These are phyloP conservation scores for Alexandromys fortis DNA, from an alignment of 2,113 vertebrate species.

Conservation along the genomic window DNA sequence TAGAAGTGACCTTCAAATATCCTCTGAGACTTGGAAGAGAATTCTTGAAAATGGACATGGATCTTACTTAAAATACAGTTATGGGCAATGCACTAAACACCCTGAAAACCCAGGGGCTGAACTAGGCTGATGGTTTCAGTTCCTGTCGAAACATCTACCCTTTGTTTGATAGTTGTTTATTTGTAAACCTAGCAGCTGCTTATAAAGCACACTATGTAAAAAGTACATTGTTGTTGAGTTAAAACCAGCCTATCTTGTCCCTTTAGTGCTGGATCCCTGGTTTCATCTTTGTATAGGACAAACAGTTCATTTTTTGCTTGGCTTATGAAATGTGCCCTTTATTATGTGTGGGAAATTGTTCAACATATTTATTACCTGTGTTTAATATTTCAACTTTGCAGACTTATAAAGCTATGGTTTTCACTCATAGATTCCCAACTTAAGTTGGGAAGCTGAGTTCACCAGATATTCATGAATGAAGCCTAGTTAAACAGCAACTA, in stretches of 20 bases:
- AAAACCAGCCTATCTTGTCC: background rate
- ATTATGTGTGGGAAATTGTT: background rate
- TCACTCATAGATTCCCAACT: conserved; percentile 39
- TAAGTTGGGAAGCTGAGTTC: background rate
- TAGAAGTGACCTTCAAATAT: background rate
- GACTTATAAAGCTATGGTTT: background rate
- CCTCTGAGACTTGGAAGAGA: background rate
- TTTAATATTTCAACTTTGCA: conserved; percentile 39
- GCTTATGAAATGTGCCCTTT: background rate
- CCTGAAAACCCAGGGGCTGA: background rate
- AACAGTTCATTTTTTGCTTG: background rate
- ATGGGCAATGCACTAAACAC: background rate
- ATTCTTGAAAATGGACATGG: background rate
- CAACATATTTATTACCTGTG: background rate
- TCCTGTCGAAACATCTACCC: background rate
- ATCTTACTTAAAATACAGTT: background rate
- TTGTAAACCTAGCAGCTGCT: background rate
- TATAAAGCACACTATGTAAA: background rate
- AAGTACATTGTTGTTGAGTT: background rate
- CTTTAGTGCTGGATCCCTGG: background rate
- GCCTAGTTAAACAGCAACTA: background rate
- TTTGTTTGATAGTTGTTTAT: conserved; percentile 23
- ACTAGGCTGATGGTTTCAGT: background rate
- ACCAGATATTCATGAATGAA: background rate
- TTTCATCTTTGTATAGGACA: background rate